A percentile compares a stretch with the other conserved stretches of the same genome.
These are phyloP conservation scores for Melitaea cinxia DNA, from an alignment of 1,140 invertebrate genomes.

Conservation along the genomic window DNA sequence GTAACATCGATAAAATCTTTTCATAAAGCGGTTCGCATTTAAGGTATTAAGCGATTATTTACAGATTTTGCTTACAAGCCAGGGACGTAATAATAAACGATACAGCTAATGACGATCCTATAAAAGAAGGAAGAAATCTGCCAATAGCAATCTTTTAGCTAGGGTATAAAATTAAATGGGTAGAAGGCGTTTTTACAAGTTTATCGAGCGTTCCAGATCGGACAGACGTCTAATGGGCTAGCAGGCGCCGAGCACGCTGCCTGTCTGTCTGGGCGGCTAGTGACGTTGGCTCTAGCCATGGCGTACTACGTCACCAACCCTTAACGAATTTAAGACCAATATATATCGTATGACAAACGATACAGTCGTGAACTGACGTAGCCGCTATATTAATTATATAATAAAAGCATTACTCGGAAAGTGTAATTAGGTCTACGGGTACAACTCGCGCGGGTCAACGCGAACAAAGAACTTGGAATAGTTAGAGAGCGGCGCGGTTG, in stretches of 20 bases:
- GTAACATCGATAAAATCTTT: background rate
- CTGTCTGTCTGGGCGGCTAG: conserved; percentile 71
- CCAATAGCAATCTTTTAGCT: conserved; percentile 78
- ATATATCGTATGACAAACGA: conserved; percentile 32
- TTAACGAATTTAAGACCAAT: conserved; percentile 50
- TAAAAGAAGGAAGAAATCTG: conserved; percentile 74
- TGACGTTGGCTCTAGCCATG: conserved; percentile 48
- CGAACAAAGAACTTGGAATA: conserved; percentile 72
- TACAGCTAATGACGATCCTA: conserved; percentile 69
- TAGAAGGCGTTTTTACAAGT: conserved; percentile 81
- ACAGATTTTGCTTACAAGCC: conserved; percentile 40
- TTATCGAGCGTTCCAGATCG: conserved; percentile 80
- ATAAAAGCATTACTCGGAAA: conserved; percentile 51
- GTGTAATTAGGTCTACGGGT: conserved; percentile 40
- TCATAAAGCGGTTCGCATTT: background rate
- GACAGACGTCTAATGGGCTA: conserved; percentile 76
- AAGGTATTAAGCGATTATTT: conserved; percentile 14
- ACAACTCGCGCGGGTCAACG: conserved; percentile 45
- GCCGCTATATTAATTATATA: conserved; percentile 43
- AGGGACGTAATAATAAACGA: conserved; percentile 62
- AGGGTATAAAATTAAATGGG: conserved; percentile 80
- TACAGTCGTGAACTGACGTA: conserved; percentile 35
- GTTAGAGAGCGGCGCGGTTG: conserved; percentile 67
- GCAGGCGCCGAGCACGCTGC: conserved; percentile 75
- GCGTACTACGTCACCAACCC: conserved; percentile 39